These are phyloP conservation scores for Aphodius sticticus DNA, from an alignment of 2,888 invertebrate species.

Conservation along the genomic window DNA sequence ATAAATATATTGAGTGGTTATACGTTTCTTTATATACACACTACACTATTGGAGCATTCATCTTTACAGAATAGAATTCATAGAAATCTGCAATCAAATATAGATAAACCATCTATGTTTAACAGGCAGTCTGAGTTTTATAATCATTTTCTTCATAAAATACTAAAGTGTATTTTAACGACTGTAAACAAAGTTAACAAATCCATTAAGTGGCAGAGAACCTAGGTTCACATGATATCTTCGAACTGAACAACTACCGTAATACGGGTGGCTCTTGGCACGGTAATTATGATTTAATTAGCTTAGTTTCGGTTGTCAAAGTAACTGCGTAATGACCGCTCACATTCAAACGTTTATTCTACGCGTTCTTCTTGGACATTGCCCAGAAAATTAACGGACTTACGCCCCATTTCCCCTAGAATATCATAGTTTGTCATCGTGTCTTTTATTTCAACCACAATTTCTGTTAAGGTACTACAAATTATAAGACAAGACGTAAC, in stretches of 20 bases:
- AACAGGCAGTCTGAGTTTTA: too few species aligned
- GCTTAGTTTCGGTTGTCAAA: constrained; percentile 43
- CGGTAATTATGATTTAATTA: constrained; percentile 44
- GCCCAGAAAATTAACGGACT: neutral
- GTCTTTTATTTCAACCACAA: neutral
- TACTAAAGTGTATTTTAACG: neutral
- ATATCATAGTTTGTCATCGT: neutral
- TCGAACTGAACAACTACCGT: neutral
- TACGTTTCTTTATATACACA: too few species aligned
- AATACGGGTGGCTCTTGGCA: constrained; percentile 44
- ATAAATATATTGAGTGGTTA: too few species aligned
- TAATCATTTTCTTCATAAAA: too few species aligned
- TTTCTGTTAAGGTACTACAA: neutral
- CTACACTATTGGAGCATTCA: too few species aligned
- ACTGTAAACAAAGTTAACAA: neutral
- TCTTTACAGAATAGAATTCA: too few species aligned
- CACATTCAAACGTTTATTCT: neutral
- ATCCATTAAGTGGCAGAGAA: neutral
- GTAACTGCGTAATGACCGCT: constrained; percentile 39
- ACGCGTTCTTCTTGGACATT: neutral
- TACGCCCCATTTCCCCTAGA: neutral
- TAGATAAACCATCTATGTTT: too few species aligned
- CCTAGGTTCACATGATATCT: neutral
- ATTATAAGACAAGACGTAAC: too few species aligned
- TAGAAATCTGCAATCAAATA: too few species aligned